Evolutionary conservation across 1,140 invertebrate species (phyloP).

Genomic region (Calycopis cecrops): DNA sequence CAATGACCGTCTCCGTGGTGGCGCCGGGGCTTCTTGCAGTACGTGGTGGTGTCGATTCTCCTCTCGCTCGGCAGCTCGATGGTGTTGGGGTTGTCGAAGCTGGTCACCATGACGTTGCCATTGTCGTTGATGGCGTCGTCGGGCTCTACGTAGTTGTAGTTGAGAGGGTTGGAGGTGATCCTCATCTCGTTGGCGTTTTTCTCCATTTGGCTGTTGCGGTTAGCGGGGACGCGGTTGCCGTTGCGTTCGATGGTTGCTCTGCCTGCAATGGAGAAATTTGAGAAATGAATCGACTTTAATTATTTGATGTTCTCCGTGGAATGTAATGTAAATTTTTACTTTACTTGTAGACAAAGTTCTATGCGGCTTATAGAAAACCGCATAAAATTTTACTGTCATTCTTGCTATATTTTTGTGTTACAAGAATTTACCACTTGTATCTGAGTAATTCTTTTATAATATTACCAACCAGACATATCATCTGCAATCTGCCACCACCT

Average conservation of each 20-base stretch:
- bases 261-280: constrained; percentile 46
- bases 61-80: constrained; percentile 78
- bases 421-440: too few species aligned
- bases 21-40: constrained; percentile 78
- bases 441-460: too few species aligned
- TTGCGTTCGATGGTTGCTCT: constrained; percentile 90
- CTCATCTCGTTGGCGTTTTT: constrained; percentile 75
- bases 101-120: constrained; percentile 76
- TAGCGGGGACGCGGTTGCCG: constrained; percentile 61
- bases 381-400: background rate
- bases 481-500: too few species aligned
- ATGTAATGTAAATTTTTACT: too few species aligned
- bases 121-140: constrained; percentile 76
- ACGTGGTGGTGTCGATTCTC: constrained; percentile 82
- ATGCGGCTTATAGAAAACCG: too few species aligned
- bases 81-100: constrained; percentile 85
- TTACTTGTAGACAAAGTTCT: constrained; percentile 3
- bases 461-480: too few species aligned
- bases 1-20: constrained; percentile 68
- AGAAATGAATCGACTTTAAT: too few species aligned
- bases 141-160: constrained; percentile 79
- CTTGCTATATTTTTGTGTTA: too few species aligned
- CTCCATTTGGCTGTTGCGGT: constrained; percentile 58
- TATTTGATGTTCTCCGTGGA: too few species aligned
- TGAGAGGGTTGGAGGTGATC: constrained; percentile 86